phyloP scores from a whole-genome alignment of 2,113 vertebrate genomes.

The Pipra filicauda region DNA sequence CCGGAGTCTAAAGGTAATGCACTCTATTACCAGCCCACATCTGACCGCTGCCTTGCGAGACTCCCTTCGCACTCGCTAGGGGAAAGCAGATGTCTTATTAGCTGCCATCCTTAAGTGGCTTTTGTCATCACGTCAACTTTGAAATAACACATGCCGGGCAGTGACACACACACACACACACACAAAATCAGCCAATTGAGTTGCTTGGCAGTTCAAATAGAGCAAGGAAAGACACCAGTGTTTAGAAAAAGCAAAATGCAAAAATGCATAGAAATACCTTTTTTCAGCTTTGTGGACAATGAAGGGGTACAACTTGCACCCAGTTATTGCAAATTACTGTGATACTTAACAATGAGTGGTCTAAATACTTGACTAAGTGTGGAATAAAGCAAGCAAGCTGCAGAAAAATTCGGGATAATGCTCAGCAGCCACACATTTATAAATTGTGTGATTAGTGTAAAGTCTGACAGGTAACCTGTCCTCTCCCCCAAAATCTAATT shows the following conservation, averaged over 20 bases:
- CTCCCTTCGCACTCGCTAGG: rapidly evolving
- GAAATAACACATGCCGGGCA: not conserved
- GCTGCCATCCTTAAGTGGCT: constrained; percentile 34
- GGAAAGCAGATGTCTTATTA: constrained; percentile 47
- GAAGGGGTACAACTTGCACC: not conserved
- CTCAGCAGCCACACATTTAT: not conserved
- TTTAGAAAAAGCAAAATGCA: not conserved
- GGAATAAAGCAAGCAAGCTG: not conserved
- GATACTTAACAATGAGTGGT: not conserved
- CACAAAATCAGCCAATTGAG: not conserved
- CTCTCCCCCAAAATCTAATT: not conserved
- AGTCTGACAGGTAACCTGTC: not conserved
- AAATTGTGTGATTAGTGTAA: not conserved
- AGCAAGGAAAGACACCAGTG: not conserved
- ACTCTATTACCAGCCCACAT: not conserved
- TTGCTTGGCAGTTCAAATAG: not conserved
- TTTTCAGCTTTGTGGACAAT: not conserved
- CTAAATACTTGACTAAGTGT: not conserved
- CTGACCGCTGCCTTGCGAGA: not conserved
- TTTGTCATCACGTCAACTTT: constrained; percentile 22
- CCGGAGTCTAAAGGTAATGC: not conserved
- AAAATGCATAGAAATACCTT: not conserved
- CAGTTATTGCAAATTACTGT: not conserved
- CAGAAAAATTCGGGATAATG: not conserved
- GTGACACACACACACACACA: not conserved